A percentile compares a stretch with the other conserved stretches of the same genome.
phyloP scores from a whole-genome alignment of 1,140 invertebrate species.

The Centruroides sculpturatus region DNA sequence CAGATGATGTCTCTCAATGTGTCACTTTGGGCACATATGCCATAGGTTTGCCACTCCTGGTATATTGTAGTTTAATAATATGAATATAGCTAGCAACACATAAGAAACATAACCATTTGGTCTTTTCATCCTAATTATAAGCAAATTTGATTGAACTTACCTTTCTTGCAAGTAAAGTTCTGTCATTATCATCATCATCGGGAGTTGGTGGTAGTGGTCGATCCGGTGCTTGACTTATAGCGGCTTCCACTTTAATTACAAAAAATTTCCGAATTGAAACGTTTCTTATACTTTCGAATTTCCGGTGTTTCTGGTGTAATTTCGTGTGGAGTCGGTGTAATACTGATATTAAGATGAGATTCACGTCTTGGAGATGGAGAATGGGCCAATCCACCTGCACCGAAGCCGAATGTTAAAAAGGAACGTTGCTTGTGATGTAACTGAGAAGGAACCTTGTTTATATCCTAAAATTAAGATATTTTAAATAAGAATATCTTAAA shows the following conservation, averaged over 20 bases:
- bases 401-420: conserved; percentile 93
- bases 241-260: neutral
- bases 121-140: neutral
- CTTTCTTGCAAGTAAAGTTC: conserved; percentile 75
- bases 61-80: no score
- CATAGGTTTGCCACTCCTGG: no score
- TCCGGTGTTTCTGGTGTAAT: conserved; percentile 89
- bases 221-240: conserved; percentile 59
- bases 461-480: no score
- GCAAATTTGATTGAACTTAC: conserved; percentile 41
- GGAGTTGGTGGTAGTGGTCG: conserved; percentile 83
- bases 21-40: no score
- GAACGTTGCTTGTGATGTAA: conserved; percentile 90
- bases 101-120: neutral
- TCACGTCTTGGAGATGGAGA: conserved; percentile 48
- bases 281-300: conserved; percentile 79
- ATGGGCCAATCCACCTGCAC: conserved; percentile 36
- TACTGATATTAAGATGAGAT: conserved; percentile 93
- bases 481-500: no score
- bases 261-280: conserved; percentile 87
- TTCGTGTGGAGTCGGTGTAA: conserved; percentile 80
- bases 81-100: no score
- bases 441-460: neutral
- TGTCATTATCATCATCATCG: conserved; percentile 48
- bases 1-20: no score